Base-by-base conservation (phyloP, 2,888 invertebrate genomes). In the Thera britannica region DNA sequence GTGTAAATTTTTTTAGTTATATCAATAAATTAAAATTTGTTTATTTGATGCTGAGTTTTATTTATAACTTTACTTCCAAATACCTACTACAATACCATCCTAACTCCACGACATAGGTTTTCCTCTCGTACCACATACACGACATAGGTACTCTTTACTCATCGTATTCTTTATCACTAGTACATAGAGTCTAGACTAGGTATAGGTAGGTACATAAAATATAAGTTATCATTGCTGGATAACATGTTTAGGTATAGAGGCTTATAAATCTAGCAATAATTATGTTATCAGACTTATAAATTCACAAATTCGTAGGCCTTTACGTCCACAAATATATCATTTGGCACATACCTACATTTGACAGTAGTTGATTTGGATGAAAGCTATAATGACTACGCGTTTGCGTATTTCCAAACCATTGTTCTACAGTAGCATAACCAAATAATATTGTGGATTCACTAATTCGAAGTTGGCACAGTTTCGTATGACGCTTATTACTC, bases 1-100 rank as follows among this genome's bases (percentile, higher is more conserved):
- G 90, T 93, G 92, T 91, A 92, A 90, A 91, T 91, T 90, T 91
- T 91, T 83, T 91, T 92, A 90, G 89, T 92, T 92, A 90, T 89
- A 92, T 92, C 92, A 93, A 92, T 93, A 92, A 93, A 93, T 93
- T 92, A 92, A 92, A 93, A 92, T 92, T 93, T 93, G 93, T 93
- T 93, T 93, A 93, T 92, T 93, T 93, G 87, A 90, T 79, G 80
- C 74, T 82, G 80, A 75, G 83, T 89, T 87, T 89, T 83, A 84
- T 87, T 87, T 79, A 61, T 62, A 67, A 9, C 23, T 34, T 52
- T 52, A 52, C 68, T 70, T 67, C 57, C 55, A n/a, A 57, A 57
- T 23, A 23, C 51, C 12, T n/a, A 23, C 6, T 23, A 4, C 41
- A 4, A 41, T 41, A 7, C 41, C 41, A 41, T 41, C 41, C 41